phyloP scores from a whole-genome alignment of 1,140 invertebrate species.

The Drosophila kikkawai region DNA sequence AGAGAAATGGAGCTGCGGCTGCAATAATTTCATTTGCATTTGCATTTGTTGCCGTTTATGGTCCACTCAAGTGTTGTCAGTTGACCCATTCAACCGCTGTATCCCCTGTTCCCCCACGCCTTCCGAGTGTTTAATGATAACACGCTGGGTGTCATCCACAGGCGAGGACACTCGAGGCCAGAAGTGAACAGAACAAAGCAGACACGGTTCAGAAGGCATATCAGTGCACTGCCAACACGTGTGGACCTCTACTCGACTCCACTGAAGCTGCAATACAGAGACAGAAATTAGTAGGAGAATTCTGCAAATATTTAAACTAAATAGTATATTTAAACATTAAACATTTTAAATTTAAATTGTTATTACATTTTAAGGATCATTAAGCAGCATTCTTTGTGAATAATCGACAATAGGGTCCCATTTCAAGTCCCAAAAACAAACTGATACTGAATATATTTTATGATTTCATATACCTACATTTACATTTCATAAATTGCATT shows the following conservation, averaged over 20 bases:
- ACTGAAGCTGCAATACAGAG: not conserved
- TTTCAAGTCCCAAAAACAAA: not conserved
- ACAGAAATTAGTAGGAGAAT: not conserved
- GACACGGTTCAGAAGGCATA: constrained; percentile 24
- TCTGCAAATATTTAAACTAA: not conserved
- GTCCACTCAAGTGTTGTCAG: constrained; percentile 78
- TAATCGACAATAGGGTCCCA: not conserved
- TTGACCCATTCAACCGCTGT: constrained; percentile 31
- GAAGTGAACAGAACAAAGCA: constrained; percentile 26
- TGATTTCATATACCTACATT: not conserved
- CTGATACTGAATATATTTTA: not conserved
- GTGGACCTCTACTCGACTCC: not conserved
- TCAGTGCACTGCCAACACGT: constrained; percentile 19
- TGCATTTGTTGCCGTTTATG: constrained; percentile 81
- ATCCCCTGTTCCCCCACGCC: not conserved
- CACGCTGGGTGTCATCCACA: constrained; percentile 75
- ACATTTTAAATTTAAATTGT: too few relatives aligned
- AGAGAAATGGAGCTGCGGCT: constrained; percentile 46
- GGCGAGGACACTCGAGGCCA: constrained; percentile 39
- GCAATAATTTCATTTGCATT: constrained; percentile 79
- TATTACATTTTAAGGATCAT: not conserved
- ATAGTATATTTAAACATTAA: not conserved
- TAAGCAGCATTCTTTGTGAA: not conserved
- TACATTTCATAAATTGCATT: not conserved
- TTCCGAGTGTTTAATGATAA: constrained; percentile 68